These are phyloP conservation scores for Zygaena filipendulae DNA, from an alignment of 2,888 invertebrate species.

Conservation along the genomic window DNA sequence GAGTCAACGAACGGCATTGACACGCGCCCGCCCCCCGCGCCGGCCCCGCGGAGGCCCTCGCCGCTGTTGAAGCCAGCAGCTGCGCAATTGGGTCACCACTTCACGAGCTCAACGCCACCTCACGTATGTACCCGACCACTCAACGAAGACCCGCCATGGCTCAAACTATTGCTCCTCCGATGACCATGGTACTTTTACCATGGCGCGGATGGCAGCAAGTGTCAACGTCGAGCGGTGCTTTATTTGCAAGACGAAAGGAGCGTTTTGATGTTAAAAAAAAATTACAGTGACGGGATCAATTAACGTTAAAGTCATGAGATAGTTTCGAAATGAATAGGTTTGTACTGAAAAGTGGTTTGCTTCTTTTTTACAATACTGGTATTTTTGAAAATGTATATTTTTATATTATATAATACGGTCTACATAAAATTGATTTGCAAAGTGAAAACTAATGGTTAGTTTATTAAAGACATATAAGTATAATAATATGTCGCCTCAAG, in stretches of 20 bases:
- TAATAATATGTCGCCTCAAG: too few relatives aligned
- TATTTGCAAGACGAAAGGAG: constrained; percentile 32
- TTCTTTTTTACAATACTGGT: too few relatives aligned
- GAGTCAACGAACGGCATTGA: constrained; percentile 70
- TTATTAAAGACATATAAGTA: too few relatives aligned
- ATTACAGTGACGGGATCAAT: too few relatives aligned
- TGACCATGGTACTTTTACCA: constrained; percentile 1
- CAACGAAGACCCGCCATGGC: constrained; percentile 33
- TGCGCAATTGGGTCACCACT: constrained; percentile 68
- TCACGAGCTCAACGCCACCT: constrained; percentile 52
- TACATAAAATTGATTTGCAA: too few relatives aligned
- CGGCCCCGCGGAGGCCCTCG: constrained; percentile 33
- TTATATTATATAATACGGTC: too few relatives aligned
- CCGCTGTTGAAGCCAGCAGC: constrained; percentile 65
- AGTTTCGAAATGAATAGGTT: too few relatives aligned
- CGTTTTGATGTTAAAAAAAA: too few relatives aligned
- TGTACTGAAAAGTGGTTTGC: too few relatives aligned
- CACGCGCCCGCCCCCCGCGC: constrained; percentile 48
- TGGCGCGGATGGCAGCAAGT: constrained; percentile 17
- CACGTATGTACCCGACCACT: constrained; percentile 44
- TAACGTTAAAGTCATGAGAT: too few relatives aligned
- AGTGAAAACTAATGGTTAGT: too few relatives aligned
- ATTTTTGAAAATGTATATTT: too few relatives aligned
- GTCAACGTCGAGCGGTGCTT: constrained; percentile 27
- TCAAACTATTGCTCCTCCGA: constrained; percentile 17